phyloP scores from a whole-genome alignment of 2,797 vertebrate genomes.

The Lutjanus argentimaculatus region DNA sequence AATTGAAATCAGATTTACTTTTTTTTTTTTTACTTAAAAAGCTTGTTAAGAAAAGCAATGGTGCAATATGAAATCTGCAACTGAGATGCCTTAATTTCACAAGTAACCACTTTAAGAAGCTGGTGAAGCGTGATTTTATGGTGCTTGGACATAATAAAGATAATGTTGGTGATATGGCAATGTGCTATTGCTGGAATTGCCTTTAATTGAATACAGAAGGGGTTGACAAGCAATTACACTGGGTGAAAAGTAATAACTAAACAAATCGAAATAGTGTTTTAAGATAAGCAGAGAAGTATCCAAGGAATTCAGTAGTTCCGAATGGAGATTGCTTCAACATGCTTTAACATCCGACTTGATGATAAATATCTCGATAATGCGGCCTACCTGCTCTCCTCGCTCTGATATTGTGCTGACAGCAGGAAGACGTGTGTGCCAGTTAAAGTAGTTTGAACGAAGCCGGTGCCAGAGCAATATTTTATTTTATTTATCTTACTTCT shows the following conservation, averaged over 20 bases:
- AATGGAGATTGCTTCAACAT: slow-evolving; percentile 59
- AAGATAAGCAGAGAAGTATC: slow-evolving; percentile 45
- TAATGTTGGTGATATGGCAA: slow-evolving; percentile 56
- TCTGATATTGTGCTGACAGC: slow-evolving; percentile 75
- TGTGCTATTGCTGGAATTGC: slow-evolving; percentile 55
- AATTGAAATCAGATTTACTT: neutral
- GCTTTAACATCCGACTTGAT: slow-evolving; percentile 72
- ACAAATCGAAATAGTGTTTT: slow-evolving; percentile 54
- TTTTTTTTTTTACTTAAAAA: neutral
- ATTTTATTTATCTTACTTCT: slow-evolving; percentile 83
- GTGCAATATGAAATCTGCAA: slow-evolving; percentile 8
- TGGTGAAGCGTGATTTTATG: slow-evolving; percentile 51
- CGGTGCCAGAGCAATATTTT: slow-evolving; percentile 83
- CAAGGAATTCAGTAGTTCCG: slow-evolving; percentile 37
- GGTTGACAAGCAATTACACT: slow-evolving; percentile 66
- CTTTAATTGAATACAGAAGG: slow-evolving; percentile 65
- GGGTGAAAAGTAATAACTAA: slow-evolving; percentile 65
- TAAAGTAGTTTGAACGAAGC: slow-evolving; percentile 73
- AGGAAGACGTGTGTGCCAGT: slow-evolving; percentile 72
- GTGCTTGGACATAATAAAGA: slow-evolving; percentile 52
- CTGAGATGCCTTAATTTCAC: slow-evolving; percentile 21
- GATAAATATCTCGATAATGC: slow-evolving; percentile 81
- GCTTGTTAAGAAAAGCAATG: slow-evolving; percentile 15
- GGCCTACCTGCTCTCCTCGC: slow-evolving; percentile 57
- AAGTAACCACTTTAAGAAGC: slow-evolving; percentile 24